Conservation (phyloP, 2,797 vertebrate species). For the Notolabrus celidotus region DNA sequence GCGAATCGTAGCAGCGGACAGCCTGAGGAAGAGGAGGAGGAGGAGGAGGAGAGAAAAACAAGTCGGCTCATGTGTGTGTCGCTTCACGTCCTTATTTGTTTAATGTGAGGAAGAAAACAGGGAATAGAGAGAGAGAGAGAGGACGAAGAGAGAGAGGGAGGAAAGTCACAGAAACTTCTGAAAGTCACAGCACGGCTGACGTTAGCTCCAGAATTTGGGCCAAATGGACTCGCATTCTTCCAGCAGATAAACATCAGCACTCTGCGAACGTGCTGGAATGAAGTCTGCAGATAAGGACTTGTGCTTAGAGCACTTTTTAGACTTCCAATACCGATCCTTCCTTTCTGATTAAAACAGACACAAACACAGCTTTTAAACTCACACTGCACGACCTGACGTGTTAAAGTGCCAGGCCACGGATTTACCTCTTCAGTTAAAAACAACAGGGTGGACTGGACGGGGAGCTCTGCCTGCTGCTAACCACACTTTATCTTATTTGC, state of each 20-base stretch:
- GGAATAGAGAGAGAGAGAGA: too few species aligned
- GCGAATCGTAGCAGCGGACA: slow-evolving; percentile 97
- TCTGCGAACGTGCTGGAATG: slow-evolving; percentile 25
- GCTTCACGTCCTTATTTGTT: neutral
- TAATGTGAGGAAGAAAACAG: neutral
- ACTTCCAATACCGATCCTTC: slow-evolving; percentile 14
- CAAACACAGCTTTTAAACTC: too few species aligned
- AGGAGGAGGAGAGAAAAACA: too few species aligned
- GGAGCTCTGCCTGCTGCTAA: too few species aligned
- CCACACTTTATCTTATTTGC: too few species aligned
- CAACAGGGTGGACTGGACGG: too few species aligned
- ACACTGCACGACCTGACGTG: neutral
- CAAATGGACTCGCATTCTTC: slow-evolving; percentile 11
- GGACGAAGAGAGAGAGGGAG: neutral
- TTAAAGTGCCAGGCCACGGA: neutral
- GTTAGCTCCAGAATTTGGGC: slow-evolving; percentile 28
- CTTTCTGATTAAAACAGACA: slow-evolving; percentile 14
- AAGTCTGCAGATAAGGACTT: slow-evolving; percentile 40
- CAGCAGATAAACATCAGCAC: slow-evolving; percentile 50
- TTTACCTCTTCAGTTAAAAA: neutral
- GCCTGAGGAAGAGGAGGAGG: slow-evolving; percentile 82
- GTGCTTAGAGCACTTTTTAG: neutral
- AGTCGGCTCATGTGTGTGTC: neutral
- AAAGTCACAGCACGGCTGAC: slow-evolving; percentile 48
- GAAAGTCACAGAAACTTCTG: slow-evolving; percentile 29